Evolutionary conservation across 1,140 invertebrate species (phyloP), one percentile per base, ranked within the genome.

Genomic region (Varroa destructor): DNA sequence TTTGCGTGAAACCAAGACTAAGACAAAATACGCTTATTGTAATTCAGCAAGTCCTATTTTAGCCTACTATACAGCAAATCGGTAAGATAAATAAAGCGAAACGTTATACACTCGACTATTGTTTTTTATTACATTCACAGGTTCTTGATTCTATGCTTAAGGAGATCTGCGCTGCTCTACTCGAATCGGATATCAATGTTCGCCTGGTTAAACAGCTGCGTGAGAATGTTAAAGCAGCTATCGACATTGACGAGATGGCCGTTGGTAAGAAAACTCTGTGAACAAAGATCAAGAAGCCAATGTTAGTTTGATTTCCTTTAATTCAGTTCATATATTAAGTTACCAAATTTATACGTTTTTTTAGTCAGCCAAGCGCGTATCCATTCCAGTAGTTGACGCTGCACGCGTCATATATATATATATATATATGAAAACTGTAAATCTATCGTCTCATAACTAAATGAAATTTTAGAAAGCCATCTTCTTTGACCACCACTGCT

Each of bases 201-300:
- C 85, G 87, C 77, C 84, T 99, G 74, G 96, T 99, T 0, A 97
- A 97, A 82, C 87, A 93, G 80, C 83, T 99, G 10, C 84, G 95
- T 75, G 93, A 97, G 84, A 99, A 98, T 94, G 93, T 99, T n/a
- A 86, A 83, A 67, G 85, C 87, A 61, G 92, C 95, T 72, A 98
- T 98, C 81, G 92, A 99, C 82, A 99, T 99, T 83, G 95, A 99
- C 79, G 97, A 99, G 79, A 99, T 99, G 93, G 94, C 94, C 78
- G 94, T 91, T 67, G 61, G 61, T 67, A 37, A 67, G 61, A 43
- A 51, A 3, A 51, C 8, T 8, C 46, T 5, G 4, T 51, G 8
- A 51, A 51, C 8, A 25, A 25, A 25, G 25, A 25, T 25, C 25
- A 25, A 25, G 25, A 25, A 25, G 25, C 25, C 25, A 25, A 51